Evolutionary conservation across 2,113 vertebrate species (phyloP), one percentile per base, ranked within the genome.

Genomic region (Burhinus bistriatus): DNA sequence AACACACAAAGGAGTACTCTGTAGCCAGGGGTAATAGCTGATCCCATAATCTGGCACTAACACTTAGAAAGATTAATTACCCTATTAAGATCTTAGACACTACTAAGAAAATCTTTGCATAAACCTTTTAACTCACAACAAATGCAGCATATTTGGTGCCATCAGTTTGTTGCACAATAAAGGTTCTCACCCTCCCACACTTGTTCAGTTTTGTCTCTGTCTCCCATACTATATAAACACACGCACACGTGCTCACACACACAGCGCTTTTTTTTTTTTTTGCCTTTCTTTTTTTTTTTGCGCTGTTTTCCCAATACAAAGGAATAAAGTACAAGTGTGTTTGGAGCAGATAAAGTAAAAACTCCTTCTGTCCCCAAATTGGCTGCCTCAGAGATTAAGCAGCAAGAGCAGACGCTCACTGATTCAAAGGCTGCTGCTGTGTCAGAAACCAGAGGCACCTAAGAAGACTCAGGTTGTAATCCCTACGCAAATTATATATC

Each of bases 21-120:
- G 96, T 96, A 98, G 97, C 97, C 98, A 97, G 95, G 98, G 98
- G 98, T 98, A 98, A 98, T 97, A 97, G 97, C 97, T 98, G 98
- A 98, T 98, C 96, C 98, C 97, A 95, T 98, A 98, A 98, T 98
- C 98, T 98, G 98, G 98, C 98, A 97, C 96, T 95, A 98, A 98
- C 97, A 97, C 97, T 98, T 98, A 97, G 97, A 97, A 98, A 98
- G 98, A 98, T 98, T 98, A 98, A 98, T 98, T 98, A 98, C 98
- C 97, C 98, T 98, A 97, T 98, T 98, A 98, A 98, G 98, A 98
- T 97, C 97, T 98, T 96, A 97, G 97, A 97, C 98, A 97, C 96
- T 94, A 97, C 97, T 98, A 98, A 97, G 97, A 97, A 97, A 98
- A 98, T 98, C 98, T 98, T 98, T 96, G 97, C 97, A 97, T 96